These are phyloP conservation scores for Netelia inedita DNA, from an alignment of 2,888 invertebrate species.

Conservation along the genomic window DNA sequence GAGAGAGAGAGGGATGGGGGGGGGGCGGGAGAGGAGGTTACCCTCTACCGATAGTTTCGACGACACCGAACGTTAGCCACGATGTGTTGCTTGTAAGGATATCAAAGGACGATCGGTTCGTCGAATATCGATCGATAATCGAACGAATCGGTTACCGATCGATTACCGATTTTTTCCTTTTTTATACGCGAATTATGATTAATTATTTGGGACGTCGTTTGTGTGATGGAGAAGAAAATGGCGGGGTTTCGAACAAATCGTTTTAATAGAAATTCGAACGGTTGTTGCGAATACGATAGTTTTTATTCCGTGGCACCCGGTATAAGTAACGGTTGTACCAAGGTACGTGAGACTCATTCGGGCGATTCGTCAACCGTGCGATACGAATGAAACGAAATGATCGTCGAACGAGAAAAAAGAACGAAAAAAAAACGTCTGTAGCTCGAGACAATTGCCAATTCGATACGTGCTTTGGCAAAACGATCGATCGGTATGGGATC, in stretches of 20 bases:
- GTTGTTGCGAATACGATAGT: too few relatives aligned
- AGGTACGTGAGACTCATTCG: constrained; percentile 61
- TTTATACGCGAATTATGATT: too few relatives aligned
- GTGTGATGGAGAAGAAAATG: too few relatives aligned
- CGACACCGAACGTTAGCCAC: background rate
- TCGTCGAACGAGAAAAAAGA: constrained; percentile 34
- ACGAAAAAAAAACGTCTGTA: constrained; percentile 4
- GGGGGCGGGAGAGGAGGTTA: constrained; percentile 24
- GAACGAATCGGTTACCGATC: too few relatives aligned
- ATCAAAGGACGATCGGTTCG: too few relatives aligned
- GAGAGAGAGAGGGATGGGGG: too few relatives aligned
- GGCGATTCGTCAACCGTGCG: constrained; percentile 61
- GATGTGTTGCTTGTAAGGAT: constrained; percentile 1
- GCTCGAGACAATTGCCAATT: constrained; percentile 58
- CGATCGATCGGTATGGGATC: constrained; percentile 60
- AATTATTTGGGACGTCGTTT: too few relatives aligned
- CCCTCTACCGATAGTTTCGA: constrained; percentile 21
- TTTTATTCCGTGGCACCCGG: background rate
- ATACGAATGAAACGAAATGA: constrained; percentile 61
- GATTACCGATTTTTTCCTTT: too few relatives aligned
- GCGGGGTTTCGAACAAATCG: too few relatives aligned
- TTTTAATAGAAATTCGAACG: too few relatives aligned
- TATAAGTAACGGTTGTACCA: constrained; percentile 16
- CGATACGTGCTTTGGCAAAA: constrained; percentile 62
- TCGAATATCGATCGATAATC: too few relatives aligned